Conservation (phyloP, 1,140 invertebrate genomes). For the Panagrolaimus sp. region DNA sequence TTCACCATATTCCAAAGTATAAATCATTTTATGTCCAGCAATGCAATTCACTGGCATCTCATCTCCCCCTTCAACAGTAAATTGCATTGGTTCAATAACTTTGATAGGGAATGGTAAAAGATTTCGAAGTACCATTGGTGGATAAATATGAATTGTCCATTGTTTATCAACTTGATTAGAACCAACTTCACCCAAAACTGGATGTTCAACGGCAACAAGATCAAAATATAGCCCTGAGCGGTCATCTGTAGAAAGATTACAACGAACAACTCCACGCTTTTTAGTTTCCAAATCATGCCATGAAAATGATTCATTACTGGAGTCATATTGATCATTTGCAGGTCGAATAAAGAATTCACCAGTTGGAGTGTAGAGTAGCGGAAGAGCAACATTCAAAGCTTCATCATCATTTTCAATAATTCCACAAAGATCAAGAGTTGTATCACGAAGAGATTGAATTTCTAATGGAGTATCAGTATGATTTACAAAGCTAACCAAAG, state of each 20-base stretch:
- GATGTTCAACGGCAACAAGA: conserved; percentile 72
- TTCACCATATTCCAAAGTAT: conserved; percentile 36
- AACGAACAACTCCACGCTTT: conserved; percentile 47
- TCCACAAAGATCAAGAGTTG: conserved; percentile 70
- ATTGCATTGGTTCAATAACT: conserved; percentile 58
- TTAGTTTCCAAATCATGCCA: conserved; percentile 60
- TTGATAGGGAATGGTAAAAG: conserved; percentile 76
- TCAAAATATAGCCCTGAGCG: conserved; percentile 65
- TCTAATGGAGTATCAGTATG: conserved; percentile 74
- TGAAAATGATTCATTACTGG: conserved; percentile 51
- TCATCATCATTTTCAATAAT: conserved; percentile 67
- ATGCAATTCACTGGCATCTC: conserved; percentile 45
- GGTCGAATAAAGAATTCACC: conserved; percentile 77
- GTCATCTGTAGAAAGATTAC: conserved; percentile 45
- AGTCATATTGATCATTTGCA: conserved; percentile 52
- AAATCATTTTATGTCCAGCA: conserved; percentile 33
- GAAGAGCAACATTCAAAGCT: conserved; percentile 73
- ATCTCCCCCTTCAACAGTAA: conserved; percentile 45
- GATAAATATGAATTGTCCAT: conserved; percentile 78
- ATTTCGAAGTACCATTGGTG: conserved; percentile 83
- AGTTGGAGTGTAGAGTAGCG: conserved; percentile 76
- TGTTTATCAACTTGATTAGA: conserved; percentile 60
- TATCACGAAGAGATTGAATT: conserved; percentile 68
- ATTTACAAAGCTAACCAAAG: conserved; percentile 76
- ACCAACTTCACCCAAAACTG: conserved; percentile 76